Evolutionary conservation across 2,888 invertebrate species (phyloP).

Genomic region (Microchrysa polita): DNA sequence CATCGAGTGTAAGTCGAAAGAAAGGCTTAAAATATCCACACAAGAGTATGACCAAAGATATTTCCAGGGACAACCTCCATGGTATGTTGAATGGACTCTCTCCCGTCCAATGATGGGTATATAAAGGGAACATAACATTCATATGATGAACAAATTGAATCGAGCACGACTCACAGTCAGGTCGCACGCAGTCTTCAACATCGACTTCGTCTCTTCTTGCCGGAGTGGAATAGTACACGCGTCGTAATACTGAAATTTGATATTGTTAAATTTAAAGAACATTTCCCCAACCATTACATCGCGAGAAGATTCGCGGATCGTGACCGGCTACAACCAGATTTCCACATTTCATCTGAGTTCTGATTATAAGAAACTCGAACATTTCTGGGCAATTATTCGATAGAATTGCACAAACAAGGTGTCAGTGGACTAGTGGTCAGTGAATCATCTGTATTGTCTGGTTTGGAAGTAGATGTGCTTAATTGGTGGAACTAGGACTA

Average conservation of each 20-base stretch:
- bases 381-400: background rate
- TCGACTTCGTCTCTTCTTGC: background rate
- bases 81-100: background rate
- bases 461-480: too few relatives aligned
- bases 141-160: constrained; percentile 49
- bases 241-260: too few relatives aligned
- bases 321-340: too few relatives aligned
- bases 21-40: constrained; percentile 6
- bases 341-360: too few relatives aligned
- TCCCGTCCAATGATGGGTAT: constrained; percentile 31
- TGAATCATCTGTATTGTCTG: background rate
- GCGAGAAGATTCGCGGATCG: background rate
- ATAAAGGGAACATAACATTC: constrained; percentile 46
- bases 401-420: background rate
- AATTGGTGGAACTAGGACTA: too few relatives aligned
- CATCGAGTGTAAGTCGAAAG: constrained; percentile 11
- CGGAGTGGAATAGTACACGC: too few relatives aligned
- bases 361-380: too few relatives aligned
- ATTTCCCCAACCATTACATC: constrained; percentile 22
- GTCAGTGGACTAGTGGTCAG: background rate
- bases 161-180: constrained; percentile 42
- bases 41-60: constrained; percentile 8
- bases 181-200: constrained; percentile 9
- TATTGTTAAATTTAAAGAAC: background rate
- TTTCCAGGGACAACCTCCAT: constrained; percentile 34